These are phyloP conservation scores for Trichogramma pretiosum DNA, from an alignment of 1,140 invertebrate species.

Conservation along the genomic window DNA sequence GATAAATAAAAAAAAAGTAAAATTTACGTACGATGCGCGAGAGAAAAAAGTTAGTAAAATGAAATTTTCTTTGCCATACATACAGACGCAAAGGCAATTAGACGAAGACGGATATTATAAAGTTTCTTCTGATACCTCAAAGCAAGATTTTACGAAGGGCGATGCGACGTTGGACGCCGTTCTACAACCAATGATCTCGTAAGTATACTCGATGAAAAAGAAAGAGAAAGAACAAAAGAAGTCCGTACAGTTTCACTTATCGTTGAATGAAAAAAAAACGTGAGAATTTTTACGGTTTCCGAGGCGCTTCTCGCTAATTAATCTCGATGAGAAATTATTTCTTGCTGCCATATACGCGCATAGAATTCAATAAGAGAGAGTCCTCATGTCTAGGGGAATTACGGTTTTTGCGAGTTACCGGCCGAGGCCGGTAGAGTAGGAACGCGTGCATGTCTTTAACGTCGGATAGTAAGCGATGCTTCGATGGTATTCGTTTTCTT, in stretches of 20 bases:
- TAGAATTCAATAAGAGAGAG: no score
- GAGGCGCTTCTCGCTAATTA: no score
- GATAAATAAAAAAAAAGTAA: background rate
- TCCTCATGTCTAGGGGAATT: no score
- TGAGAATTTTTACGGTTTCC: background rate
- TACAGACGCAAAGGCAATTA: conserved; percentile 44
- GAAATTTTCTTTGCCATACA: conserved; percentile 35
- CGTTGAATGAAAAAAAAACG: no score
- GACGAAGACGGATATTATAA: conserved; percentile 41
- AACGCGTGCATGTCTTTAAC: no score
- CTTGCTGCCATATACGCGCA: no score
- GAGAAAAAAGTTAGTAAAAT: conserved; percentile 31
- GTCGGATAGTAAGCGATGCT: background rate
- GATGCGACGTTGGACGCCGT: conserved; percentile 43
- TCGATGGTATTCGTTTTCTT: background rate
- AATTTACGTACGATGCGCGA: no score
- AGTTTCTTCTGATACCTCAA: conserved; percentile 37
- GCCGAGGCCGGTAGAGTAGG: conserved; percentile 14
- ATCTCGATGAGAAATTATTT: no score
- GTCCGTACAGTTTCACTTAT: no score
- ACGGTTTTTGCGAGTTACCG: background rate
- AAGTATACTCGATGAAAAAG: conserved; percentile 29
- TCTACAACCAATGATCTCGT: conserved; percentile 46
- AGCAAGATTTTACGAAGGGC: conserved; percentile 38
- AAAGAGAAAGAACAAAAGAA: no score